Percentiles rank a stretch among this genome's conserved stretches.
phyloP scores from a whole-genome alignment of 2,888 invertebrate species.

The Phortica magna region DNA sequence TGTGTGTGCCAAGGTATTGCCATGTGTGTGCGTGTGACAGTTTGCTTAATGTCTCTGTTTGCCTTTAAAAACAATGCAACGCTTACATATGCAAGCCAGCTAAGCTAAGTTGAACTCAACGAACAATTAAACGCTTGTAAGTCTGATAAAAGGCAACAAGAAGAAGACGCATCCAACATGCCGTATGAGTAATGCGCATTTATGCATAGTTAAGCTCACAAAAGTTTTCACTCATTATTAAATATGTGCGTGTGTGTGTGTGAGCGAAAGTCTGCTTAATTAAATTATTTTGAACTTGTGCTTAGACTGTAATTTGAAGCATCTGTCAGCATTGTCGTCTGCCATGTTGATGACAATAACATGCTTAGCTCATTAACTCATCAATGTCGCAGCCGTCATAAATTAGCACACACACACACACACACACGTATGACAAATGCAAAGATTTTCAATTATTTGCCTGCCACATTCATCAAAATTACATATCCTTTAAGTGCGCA shows the following conservation, averaged over 20 bases:
- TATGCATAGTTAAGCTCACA: neutral
- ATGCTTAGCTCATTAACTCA: neutral
- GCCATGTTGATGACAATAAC: neutral
- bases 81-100: neutral
- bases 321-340: no score
- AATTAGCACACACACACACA: neutral
- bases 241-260: no score
- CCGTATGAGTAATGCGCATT: neutral
- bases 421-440: neutral
- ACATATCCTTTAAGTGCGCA: neutral
- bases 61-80: slow-evolving; percentile 9
- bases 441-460: neutral
- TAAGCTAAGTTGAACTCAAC: neutral
- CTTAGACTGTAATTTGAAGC: no score
- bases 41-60: slow-evolving; percentile 10
- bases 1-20: no score
- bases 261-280: no score
- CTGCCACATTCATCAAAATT: neutral
- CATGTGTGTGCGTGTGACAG: neutral
- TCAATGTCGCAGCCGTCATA: neutral
- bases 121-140: slow-evolving; percentile 21
- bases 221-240: no score
- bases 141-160: slow-evolving; percentile 5
- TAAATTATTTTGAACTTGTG: no score
- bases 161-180: neutral